Evolutionary conservation across 2,888 invertebrate genomes (phyloP).

Genomic region (Mimas tiliae): DNA sequence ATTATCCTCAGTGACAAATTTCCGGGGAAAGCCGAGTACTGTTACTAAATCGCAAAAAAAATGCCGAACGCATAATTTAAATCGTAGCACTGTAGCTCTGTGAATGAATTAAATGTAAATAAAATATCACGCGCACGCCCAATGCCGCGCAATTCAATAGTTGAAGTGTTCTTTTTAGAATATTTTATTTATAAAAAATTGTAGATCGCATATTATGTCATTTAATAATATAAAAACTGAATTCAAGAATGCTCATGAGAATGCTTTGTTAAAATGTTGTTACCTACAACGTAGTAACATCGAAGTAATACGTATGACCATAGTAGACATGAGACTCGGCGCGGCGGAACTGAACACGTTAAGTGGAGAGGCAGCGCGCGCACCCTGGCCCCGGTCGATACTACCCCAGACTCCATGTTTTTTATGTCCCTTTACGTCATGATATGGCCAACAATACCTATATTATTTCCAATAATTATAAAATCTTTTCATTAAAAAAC

Average conservation of each 20-base stretch:
- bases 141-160: not conserved
- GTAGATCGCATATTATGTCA: not conserved
- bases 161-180: not conserved
- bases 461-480: constrained; percentile 69
- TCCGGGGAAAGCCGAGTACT: no score
- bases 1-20: no score
- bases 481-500: constrained; percentile 45
- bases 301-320: constrained; percentile 32
- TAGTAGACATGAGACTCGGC: constrained; percentile 44
- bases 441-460: constrained; percentile 74
- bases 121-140: not conserved
- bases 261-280: constrained; percentile 3
- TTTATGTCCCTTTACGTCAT: constrained; percentile 80
- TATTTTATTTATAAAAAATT: no score
- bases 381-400: constrained; percentile 76
- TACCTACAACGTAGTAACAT: constrained; percentile 13
- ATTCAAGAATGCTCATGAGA: not conserved
- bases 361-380: constrained; percentile 69
- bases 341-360: constrained; percentile 39
- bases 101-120: no score
- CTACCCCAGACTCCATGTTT: constrained; percentile 80
- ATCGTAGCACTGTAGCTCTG: no score
- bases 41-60: no score
- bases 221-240: not conserved
- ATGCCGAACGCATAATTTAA: no score